phyloP scores from a whole-genome alignment of 2,113 vertebrate species.

The Hypanus sabinus region DNA sequence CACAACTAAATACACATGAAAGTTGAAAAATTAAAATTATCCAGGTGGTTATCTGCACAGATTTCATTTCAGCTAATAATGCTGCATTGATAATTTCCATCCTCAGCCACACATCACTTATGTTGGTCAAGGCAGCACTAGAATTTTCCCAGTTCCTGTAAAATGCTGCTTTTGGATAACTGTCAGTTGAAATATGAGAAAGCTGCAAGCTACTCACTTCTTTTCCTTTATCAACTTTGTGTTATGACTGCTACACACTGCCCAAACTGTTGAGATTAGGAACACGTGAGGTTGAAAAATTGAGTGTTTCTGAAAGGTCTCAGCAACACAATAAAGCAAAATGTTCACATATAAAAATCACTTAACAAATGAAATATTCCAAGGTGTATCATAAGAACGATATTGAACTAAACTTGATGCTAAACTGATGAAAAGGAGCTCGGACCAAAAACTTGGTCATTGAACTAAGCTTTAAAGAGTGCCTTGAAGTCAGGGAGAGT shows the following conservation, averaged over 20 bases:
- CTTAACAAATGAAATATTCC: background rate
- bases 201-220: background rate
- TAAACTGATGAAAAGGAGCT: background rate
- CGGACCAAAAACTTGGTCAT: background rate
- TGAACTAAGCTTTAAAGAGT: background rate
- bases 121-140: background rate
- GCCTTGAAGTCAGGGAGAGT: too few species aligned
- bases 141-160: background rate
- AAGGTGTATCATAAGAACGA: background rate
- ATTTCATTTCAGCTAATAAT: constrained; percentile 1
- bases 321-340: background rate
- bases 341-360: background rate
- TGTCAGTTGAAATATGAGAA: background rate
- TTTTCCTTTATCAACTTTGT: background rate
- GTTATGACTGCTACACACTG: background rate
- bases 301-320: background rate
- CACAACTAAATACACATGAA: background rate
- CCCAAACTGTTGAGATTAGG: background rate
- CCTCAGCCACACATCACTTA: background rate
- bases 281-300: background rate
- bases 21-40: background rate
- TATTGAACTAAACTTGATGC: background rate
- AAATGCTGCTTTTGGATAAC: background rate
- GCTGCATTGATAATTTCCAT: background rate
- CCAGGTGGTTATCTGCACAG: background rate